Evolutionary conservation across 2,888 invertebrate species (phyloP).

Genomic region (Oscheius onirici): DNA sequence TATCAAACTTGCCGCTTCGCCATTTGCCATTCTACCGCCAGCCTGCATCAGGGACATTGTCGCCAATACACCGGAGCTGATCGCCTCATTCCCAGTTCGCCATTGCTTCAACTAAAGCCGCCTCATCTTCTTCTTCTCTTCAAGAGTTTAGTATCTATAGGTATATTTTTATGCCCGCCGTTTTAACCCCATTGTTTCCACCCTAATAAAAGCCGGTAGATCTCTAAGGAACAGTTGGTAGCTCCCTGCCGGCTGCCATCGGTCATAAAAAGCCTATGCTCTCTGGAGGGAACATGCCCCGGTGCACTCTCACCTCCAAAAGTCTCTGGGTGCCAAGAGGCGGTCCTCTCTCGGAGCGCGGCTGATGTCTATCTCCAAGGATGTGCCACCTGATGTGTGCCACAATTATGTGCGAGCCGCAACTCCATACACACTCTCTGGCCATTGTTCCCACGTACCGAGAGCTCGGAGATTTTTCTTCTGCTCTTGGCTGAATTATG

Average conservation of each 20-base stretch:
- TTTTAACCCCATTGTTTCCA: background rate
- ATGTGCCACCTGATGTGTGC: slow-evolving; percentile 19
- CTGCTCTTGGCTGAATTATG: background rate
- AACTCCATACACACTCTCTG: background rate
- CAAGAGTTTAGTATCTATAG: background rate
- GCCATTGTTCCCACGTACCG: background rate
- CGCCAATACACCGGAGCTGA: slow-evolving; percentile 24
- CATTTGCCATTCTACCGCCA: slow-evolving; percentile 24
- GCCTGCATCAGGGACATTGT: slow-evolving; percentile 22
- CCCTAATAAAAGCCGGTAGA: slow-evolving; percentile 12
- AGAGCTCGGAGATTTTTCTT: background rate
- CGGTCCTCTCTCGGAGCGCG: slow-evolving; percentile 7
- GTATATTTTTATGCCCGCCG: background rate
- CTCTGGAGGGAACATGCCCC: background rate
- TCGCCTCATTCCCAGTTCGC: slow-evolving; percentile 25
- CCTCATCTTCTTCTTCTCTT: background rate
- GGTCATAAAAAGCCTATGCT: slow-evolving; percentile 7
- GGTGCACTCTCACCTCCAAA: slow-evolving; percentile 1
- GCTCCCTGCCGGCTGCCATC: background rate
- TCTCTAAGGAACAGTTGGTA: background rate
- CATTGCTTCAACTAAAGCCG: background rate
- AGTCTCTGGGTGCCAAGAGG: slow-evolving; percentile 5
- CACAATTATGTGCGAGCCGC: slow-evolving; percentile 31
- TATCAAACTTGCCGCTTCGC: slow-evolving; percentile 14
- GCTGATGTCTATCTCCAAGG: slow-evolving; percentile 27